phyloP scores from a whole-genome alignment of 2,888 invertebrate genomes.

The Psylliodes chrysocephalus region DNA sequence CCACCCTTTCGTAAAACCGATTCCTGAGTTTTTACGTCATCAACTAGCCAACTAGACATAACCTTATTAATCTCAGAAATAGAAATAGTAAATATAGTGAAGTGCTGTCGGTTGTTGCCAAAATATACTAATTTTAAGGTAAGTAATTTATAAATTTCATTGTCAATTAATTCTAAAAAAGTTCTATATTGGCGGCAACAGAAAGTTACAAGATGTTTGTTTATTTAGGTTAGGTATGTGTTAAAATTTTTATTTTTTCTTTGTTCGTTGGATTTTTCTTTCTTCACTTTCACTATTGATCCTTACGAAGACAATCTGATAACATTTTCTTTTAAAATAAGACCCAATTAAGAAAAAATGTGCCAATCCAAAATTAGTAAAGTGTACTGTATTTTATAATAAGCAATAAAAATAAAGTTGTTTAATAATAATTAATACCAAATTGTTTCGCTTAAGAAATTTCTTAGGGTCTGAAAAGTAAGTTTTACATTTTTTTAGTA shows the following conservation, averaged over 20 bases:
- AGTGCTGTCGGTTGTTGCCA: conserved; percentile 10
- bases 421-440: too few species aligned
- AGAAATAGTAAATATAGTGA: conserved; percentile 1
- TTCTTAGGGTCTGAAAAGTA: too few species aligned
- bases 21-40: conserved; percentile 17
- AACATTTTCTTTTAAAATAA: too few species aligned
- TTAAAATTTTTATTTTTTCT: neutral
- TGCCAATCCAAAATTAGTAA: too few species aligned
- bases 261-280: neutral
- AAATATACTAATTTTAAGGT: conserved; percentile 7
- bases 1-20: neutral
- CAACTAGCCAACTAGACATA: conserved; percentile 22
- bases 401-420: too few species aligned
- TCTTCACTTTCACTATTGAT: neutral
- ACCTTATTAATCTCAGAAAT: neutral
- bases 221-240: too few species aligned
- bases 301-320: neutral
- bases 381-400: too few species aligned
- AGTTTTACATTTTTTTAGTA: too few species aligned
- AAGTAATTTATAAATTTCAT: neutral
- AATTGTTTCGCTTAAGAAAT: too few species aligned
- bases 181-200: conserved; percentile 8
- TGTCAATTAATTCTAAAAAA: neutral
- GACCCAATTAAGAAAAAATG: too few species aligned
- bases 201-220: too few species aligned